Conservation (phyloP, 2,113 vertebrate species). For the Patagioenas fasciata region DNA sequence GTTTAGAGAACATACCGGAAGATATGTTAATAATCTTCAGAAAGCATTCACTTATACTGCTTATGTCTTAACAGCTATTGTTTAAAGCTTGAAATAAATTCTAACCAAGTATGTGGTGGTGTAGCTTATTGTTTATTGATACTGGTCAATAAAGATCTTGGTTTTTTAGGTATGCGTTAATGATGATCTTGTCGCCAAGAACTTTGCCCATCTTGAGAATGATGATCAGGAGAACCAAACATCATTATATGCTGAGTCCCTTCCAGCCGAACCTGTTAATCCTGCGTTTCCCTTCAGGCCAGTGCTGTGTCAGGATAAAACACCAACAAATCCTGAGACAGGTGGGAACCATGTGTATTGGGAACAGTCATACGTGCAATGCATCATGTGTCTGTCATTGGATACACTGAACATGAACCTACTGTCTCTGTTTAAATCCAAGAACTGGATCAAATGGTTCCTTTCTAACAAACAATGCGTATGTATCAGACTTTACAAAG, state of each 20-base stretch:
- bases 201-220: conserved; percentile 79
- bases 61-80: background rate
- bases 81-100: background rate
- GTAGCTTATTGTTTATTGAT: background rate
- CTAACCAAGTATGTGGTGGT: background rate
- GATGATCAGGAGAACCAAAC: background rate
- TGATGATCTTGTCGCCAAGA: conserved; percentile 89
- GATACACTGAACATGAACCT: fast-evolving
- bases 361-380: background rate
- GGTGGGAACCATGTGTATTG: background rate
- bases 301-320: conserved; percentile 21
- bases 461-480: background rate
- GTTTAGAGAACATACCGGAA: background rate
- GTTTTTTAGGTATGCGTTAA: conserved; percentile 86
- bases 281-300: conserved; percentile 62
- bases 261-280: conserved; percentile 27
- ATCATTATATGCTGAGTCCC: background rate
- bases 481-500: background rate
- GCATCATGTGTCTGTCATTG: background rate
- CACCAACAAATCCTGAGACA: background rate
- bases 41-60: background rate
- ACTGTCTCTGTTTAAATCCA: background rate
- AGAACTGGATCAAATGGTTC: background rate
- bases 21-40: background rate
- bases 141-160: background rate